Conservation (phyloP, 35 echinoderm and acorn worm species). For the Holothuria glaberrima region DNA sequence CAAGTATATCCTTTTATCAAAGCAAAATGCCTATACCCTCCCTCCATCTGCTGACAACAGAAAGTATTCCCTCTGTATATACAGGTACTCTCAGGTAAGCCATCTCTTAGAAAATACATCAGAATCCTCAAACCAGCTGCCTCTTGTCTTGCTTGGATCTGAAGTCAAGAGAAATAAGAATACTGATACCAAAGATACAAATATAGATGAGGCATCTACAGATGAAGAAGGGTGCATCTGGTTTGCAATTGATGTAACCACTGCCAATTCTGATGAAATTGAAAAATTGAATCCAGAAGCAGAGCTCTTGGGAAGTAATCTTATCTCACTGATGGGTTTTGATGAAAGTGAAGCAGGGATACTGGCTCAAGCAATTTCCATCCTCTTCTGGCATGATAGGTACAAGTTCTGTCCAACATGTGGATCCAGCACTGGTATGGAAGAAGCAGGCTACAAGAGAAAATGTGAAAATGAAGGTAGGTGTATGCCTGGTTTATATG, state of each 20-base stretch:
- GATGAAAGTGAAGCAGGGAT: slow-evolving; percentile 77
- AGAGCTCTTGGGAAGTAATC: slow-evolving; percentile 60
- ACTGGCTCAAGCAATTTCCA: slow-evolving; percentile 77
- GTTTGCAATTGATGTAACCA: slow-evolving; percentile 89
- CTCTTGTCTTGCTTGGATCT: slow-evolving; percentile 78
- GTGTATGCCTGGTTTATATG: too few relatives aligned
- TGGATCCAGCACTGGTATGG: slow-evolving; percentile 58
- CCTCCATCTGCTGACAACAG: slow-evolving; percentile 37
- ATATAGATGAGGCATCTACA: neutral
- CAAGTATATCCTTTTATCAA: slow-evolving; percentile 69
- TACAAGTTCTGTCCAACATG: slow-evolving; percentile 97
- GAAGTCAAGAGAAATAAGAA: neutral
- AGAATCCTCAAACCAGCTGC: slow-evolving; percentile 6
- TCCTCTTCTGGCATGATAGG: slow-evolving; percentile 85
- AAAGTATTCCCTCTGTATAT: slow-evolving; percentile 68
- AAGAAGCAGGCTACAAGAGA: slow-evolving; percentile 93
- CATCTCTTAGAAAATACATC: slow-evolving; percentile 53
- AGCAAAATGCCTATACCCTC: slow-evolving; percentile 70
- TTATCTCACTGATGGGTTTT: slow-evolving; percentile 75
- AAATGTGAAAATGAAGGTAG: slow-evolving; percentile 82
- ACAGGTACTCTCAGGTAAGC: slow-evolving; percentile 60
- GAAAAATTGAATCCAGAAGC: slow-evolving; percentile 58
- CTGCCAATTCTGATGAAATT: slow-evolving; percentile 50
- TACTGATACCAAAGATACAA: neutral
- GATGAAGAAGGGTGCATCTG: slow-evolving; percentile 39